Evolutionary conservation across 2,888 invertebrate species (phyloP), one percentile per base, ranked within the genome.

Genomic region (Nemotelus nigrinus): DNA sequence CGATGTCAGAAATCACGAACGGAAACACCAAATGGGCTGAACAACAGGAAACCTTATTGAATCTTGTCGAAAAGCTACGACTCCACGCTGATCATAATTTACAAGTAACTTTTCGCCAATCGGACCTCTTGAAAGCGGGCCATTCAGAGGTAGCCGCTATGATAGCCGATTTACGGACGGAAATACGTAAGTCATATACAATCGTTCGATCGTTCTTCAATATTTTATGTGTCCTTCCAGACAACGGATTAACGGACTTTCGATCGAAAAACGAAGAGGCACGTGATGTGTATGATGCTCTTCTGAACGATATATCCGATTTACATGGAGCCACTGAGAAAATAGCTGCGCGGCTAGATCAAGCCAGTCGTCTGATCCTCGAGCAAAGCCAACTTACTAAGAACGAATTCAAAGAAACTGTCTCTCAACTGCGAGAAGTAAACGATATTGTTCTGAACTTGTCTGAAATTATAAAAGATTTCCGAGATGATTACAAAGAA

Each of bases 61-160:
- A 76, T 39, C 8, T 80, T 2, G 53, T 74, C 3, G 78, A 78
- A 67, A 71, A 55, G 0, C 80, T 80, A 45, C 67, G 75, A n/a
- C 45, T 76, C 2, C 44, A 45, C 2, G 47, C 77, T 3, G 79
- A 79, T 6, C 10, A 44, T 71, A 92, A 91, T 84, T 87, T 92
- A 76, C 86, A 87, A 76, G 87, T 90, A 77, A 84, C 92, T 70
- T 86, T 86, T n/a, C 87, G 89, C 76, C 92, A 92, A 83, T 91
- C 91, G 83, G 88, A 89, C 55, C 83, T 91, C 74, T 91, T 92
- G 79, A 86, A 89, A 48, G 85, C 89, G 44, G 91, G 91, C 2
- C 91, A 92, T 82, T 84, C 86, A 78, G 88, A 90, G 80, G 84
- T 92, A 3, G 53, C 63, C 41, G 25, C 39, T 10, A 88, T 91